phyloP scores from a whole-genome alignment of 2,113 vertebrate genomes.

The Meleagris gallopavo region DNA sequence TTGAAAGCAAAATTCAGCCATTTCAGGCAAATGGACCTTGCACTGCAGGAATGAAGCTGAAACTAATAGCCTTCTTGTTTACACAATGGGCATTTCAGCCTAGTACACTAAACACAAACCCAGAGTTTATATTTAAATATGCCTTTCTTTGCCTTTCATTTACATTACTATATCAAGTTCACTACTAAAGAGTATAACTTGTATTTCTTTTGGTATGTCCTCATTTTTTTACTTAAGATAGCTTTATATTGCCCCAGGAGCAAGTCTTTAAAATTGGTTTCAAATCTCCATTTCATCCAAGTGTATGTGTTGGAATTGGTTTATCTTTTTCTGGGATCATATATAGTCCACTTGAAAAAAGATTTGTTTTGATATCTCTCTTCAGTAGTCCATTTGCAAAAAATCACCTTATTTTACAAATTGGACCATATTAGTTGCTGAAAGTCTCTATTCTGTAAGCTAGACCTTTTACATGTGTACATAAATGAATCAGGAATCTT shows the following conservation, averaged over 20 bases:
- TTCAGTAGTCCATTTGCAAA: neutral
- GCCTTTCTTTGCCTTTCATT: neutral
- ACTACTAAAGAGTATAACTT: neutral
- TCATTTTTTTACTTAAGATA: neutral
- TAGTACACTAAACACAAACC: neutral
- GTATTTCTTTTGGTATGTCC: neutral
- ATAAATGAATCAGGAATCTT: neutral
- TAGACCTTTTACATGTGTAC: neutral
- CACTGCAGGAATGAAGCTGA: neutral
- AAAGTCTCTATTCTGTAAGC: neutral
- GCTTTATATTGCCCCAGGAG: neutral
- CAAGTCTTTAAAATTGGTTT: constrained; percentile 2
- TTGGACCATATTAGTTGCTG: neutral
- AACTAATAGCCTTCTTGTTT: neutral
- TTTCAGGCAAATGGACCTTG: neutral
- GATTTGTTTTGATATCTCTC: neutral
- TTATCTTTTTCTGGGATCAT: neutral
- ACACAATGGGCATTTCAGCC: neutral
- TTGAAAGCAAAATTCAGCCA: neutral
- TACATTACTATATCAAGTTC: neutral
- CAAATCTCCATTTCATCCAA: neutral
- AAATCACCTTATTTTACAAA: neutral
- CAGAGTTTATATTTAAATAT: neutral
- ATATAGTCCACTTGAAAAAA: neutral
- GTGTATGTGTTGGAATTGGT: neutral